Evolutionary conservation across 2,113 vertebrate species (phyloP), one percentile per base, ranked within the genome.

Genomic region (Poecilia latipinna): DNA sequence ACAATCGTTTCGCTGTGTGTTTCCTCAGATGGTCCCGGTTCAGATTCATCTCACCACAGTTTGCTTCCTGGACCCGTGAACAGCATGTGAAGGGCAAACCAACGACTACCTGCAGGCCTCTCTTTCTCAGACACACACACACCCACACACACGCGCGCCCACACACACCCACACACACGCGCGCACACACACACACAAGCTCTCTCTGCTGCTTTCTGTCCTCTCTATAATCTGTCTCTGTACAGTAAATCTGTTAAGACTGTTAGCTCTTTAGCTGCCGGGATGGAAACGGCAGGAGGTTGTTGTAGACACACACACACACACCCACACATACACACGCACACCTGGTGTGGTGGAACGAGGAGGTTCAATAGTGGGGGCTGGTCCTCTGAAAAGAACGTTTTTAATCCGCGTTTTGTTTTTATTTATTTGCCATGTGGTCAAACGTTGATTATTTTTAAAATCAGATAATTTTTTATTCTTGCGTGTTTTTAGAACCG

Each of bases 51-150:
- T 83, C 93, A 93, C 32, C 91, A 92, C 79, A 91, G 93, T 76
- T 92, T 93, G 79, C 85, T 91, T 84, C 92, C 91, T n/a, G 93
- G 90, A 82, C 91, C 92, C 67, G 87, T 92, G 5, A 94, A 93
- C 91, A 94, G 92, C 90, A 92, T 92, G 89, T 94, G 90, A 94
- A 87, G 80, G 62, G 75, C 82, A 24, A 61, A 51, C 70, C 76
- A 44, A 71, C 80, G 69, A 67, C 76, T 72, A 77, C 79, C 86
- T 79, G 75, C 74, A 80, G 74, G 72, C 72, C 65, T 77, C 72
- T 35, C 71, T 70, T 29, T 74, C 79, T 61, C 66, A 28, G 60
- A 35, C 75, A 13, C 72, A 44, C 76, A 31, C 62, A 54, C 48
- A 35, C 8, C 10, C 35, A 35, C 35, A 35, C 33, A 35, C 33